phyloP scores from a whole-genome alignment of 1,140 invertebrate genomes.

The Cepaea nemoralis region DNA sequence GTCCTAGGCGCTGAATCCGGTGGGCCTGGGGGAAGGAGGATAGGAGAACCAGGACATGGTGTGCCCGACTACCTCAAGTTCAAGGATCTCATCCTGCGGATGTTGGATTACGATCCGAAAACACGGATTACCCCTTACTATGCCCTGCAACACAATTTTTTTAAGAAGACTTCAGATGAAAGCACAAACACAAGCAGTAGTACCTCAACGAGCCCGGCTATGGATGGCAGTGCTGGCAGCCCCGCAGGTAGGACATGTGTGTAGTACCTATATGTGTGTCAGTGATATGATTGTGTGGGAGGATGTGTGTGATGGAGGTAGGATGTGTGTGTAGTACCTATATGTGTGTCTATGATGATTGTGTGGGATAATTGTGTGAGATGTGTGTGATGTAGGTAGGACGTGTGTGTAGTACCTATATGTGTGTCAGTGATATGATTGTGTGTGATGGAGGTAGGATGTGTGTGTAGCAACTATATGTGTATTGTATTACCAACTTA shows the following conservation, averaged over 20 bases:
- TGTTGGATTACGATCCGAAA: conserved; percentile 95
- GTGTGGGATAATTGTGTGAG: no score
- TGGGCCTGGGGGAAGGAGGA: conserved; percentile 87
- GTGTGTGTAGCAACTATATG: no score
- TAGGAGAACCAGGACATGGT: conserved; percentile 94
- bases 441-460: no score
- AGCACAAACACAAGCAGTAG: conserved; percentile 86
- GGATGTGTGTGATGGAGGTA: no score
- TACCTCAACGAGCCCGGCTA: conserved; percentile 80
- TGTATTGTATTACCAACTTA: no score
- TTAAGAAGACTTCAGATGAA: conserved; percentile 90
- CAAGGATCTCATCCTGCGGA: conserved; percentile 96
- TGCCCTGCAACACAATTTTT: conserved; percentile 79
- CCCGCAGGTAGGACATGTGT: conserved; percentile 60
- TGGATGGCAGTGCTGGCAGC: conserved; percentile 71
- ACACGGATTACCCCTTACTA: conserved; percentile 96
- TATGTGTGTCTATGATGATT: no score
- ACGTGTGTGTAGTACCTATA: no score
- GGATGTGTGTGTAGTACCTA: no score
- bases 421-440: no score
- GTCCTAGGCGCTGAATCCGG: conserved; percentile 85
- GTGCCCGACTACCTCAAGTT: conserved; percentile 98
- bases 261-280: no score
- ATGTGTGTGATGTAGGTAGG: no score
- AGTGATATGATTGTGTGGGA: no score